A percentile compares a stretch with the other conserved stretches of the same genome.
Conservation (phyloP, 2,797 vertebrate species). For the Phaenicophaeus curvirostris region DNA sequence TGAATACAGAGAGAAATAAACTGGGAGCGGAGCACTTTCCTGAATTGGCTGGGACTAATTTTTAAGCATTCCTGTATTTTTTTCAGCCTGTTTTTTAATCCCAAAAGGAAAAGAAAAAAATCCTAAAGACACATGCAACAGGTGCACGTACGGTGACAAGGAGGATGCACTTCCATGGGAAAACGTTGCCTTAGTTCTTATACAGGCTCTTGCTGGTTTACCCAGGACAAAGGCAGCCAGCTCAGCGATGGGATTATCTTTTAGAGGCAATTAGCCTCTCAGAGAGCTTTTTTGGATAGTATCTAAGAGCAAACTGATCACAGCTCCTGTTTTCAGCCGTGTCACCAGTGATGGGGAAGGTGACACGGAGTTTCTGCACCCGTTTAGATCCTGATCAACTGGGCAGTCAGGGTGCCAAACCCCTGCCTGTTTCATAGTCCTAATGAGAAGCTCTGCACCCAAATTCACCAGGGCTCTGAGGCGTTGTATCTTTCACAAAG, state of each 20-base stretch:
- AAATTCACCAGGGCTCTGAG: not conserved
- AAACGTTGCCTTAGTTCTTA: not conserved
- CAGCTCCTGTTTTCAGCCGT: not conserved
- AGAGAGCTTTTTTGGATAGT: not conserved
- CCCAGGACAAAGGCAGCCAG: not conserved
- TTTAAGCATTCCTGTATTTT: not conserved
- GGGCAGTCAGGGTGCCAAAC: not conserved
- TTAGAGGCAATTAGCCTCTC: not conserved
- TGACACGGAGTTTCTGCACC: not conserved
- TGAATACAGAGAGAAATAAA: not conserved
- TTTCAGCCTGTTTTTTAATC: not conserved
- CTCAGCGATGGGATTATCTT: not conserved
- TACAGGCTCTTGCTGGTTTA: not conserved
- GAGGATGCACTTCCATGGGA: not conserved
- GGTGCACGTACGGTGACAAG: not conserved
- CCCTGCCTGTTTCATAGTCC: not conserved
- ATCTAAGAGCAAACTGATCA: not conserved
- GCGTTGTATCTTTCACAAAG: not conserved
- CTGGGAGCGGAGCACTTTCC: accelerated
- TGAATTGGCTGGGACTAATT: not conserved
- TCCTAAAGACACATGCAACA: not conserved
- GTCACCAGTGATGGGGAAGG: not conserved
- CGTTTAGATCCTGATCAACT: not conserved
- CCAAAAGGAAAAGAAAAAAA: not conserved
- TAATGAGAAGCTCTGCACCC: not conserved